Evolutionary conservation across 2,797 vertebrate species (phyloP).

Genomic region (Adelosebastes latens): DNA sequence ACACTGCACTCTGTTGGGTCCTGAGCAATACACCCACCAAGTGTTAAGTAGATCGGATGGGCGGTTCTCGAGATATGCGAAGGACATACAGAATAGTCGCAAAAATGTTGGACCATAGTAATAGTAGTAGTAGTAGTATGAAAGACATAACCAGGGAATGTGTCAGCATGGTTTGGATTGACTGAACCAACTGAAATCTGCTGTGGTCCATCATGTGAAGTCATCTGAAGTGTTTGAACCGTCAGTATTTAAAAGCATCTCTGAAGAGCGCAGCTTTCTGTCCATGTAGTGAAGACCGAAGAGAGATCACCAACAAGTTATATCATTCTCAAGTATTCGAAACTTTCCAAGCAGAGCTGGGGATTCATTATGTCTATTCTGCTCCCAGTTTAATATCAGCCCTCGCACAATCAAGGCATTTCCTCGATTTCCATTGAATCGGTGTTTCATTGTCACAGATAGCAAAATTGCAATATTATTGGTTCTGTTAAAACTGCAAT

Average conservation of each 20-base stretch:
- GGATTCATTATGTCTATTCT: slow-evolving; percentile 50
- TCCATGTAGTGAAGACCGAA: neutral
- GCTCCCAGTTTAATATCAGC: slow-evolving; percentile 61
- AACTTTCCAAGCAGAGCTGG: slow-evolving; percentile 42
- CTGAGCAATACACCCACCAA: no score
- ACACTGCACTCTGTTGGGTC: no score
- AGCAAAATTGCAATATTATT: slow-evolving; percentile 50
- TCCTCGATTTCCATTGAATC: slow-evolving; percentile 21
- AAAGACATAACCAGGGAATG: neutral
- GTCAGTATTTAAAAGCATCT: neutral
- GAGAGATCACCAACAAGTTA: slow-evolving; percentile 19
- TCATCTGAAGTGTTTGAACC: neutral
- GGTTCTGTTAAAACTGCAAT: slow-evolving; percentile 40
- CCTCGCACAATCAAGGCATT: slow-evolving; percentile 37
- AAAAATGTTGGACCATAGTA: no score
- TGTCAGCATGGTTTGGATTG: neutral
- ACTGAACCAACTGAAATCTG: neutral
- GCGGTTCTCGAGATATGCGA: no score
- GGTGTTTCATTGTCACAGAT: slow-evolving; percentile 35
- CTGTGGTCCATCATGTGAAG: neutral
- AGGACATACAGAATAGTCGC: no score
- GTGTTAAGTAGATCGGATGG: no score
- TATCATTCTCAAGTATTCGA: slow-evolving; percentile 31
- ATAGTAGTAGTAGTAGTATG: no score
- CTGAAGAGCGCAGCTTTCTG: neutral